Conservation (phyloP, 2,797 vertebrate genomes). For the Lates japonicus region DNA sequence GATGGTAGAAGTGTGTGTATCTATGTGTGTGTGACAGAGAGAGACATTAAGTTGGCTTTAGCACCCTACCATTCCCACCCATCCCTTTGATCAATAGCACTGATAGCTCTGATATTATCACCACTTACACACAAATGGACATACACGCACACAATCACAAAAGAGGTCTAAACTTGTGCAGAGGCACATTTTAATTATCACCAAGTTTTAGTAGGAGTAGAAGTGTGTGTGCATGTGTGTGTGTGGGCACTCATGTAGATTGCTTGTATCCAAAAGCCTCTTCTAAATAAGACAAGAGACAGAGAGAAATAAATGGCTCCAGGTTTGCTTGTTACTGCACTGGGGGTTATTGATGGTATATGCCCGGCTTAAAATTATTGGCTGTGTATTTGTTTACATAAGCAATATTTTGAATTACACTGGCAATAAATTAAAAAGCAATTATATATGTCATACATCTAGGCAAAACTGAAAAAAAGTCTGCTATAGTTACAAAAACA, state of each 20-base stretch:
- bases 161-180: slow-evolving; percentile 9
- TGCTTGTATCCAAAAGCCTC: slow-evolving; percentile 9
- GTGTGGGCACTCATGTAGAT: slow-evolving; percentile 9
- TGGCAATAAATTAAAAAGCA: slow-evolving; percentile 70
- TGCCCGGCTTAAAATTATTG: slow-evolving; percentile 47
- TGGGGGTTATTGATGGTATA: slow-evolving; percentile 61
- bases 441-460: slow-evolving; percentile 67
- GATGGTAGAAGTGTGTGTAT: slow-evolving; percentile 48
- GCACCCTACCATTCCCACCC: slow-evolving; percentile 19
- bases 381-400: slow-evolving; percentile 66
- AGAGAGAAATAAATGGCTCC: slow-evolving; percentile 48
- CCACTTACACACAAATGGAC: slow-evolving; percentile 45
- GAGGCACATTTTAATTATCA: slow-evolving; percentile 27
- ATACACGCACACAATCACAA: slow-evolving; percentile 6
- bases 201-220: not conserved
- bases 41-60: slow-evolving; percentile 57
- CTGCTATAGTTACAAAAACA: slow-evolving; percentile 48
- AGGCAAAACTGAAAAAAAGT: slow-evolving; percentile 24
- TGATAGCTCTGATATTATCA: slow-evolving; percentile 58
- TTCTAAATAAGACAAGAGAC: slow-evolving; percentile 47
- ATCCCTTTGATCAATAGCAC: slow-evolving; percentile 66
- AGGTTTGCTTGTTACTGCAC: slow-evolving; percentile 32
- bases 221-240: slow-evolving; percentile 18
- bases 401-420: slow-evolving; percentile 67
- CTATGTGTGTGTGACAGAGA: not conserved